Conservation (phyloP, 2,113 vertebrate species). For the Oreochromis niloticus region DNA sequence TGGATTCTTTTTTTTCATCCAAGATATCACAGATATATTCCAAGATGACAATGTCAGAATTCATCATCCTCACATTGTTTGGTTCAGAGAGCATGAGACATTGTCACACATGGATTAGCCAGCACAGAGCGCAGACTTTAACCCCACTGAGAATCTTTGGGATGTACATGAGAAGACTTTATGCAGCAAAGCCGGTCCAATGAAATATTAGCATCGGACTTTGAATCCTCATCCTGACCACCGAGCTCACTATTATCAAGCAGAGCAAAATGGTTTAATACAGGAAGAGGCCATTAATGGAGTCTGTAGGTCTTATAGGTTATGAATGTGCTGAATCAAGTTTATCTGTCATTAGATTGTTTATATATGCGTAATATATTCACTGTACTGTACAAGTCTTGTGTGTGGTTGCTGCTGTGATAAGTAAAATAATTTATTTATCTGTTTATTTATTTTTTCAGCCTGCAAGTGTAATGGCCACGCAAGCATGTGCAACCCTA, state of each 20-base stretch:
- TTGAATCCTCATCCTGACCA: background rate
- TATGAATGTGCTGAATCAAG: background rate
- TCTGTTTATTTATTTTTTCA: constrained; percentile 29
- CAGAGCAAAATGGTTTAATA: background rate
- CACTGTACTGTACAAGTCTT: rapidly evolving
- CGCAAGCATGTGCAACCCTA: constrained; percentile 89
- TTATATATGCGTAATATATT: background rate
- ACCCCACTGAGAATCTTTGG: background rate
- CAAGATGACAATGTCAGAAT: background rate
- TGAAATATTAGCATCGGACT: background rate
- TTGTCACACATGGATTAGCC: background rate
- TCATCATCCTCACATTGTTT: background rate
- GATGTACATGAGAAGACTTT: background rate
- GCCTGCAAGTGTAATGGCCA: constrained; percentile 98
- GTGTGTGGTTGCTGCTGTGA: background rate
- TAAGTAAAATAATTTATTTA: background rate
- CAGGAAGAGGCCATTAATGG: background rate
- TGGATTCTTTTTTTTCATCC: background rate
- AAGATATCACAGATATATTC: background rate
- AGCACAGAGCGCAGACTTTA: background rate
- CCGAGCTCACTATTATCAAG: background rate
- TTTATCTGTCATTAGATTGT: background rate
- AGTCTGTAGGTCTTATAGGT: background rate
- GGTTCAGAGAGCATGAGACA: background rate
- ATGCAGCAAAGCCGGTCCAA: background rate